phyloP scores from a whole-genome alignment of 2,797 vertebrate species.

The Leptodactylus fallax region DNA sequence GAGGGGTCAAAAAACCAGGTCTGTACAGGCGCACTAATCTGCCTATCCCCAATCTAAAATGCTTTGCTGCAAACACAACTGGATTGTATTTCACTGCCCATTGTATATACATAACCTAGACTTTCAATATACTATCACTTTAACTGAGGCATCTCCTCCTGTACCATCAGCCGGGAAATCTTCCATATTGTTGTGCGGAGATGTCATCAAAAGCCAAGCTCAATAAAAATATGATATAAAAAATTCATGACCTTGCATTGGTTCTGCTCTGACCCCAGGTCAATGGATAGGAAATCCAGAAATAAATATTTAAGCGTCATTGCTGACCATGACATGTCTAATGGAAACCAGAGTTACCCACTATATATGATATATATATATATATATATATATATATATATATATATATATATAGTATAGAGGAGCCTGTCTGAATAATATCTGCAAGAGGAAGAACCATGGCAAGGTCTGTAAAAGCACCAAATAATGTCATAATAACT shows the following conservation, averaged over 20 bases:
- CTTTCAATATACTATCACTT: not conserved
- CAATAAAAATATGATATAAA: slow-evolving; percentile 22
- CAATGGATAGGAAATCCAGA: not conserved
- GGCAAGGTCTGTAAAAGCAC: not conserved
- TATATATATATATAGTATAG: not conserved
- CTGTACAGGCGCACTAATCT: too few relatives aligned
- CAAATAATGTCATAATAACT: too few relatives aligned
- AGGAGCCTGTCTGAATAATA: not conserved
- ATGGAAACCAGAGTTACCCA: not conserved
- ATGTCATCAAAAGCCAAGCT: slow-evolving; percentile 15
- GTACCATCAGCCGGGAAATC: not conserved
- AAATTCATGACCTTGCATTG: slow-evolving; percentile 8
- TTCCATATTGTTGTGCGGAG: not conserved
- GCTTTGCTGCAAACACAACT: too few relatives aligned
- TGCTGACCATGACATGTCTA: not conserved
- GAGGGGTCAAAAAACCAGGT: too few relatives aligned
- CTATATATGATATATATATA: too few relatives aligned
- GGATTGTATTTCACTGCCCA: too few relatives aligned
- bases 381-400: too few relatives aligned
- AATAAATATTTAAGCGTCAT: not conserved
- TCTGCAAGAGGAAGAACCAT: not conserved
- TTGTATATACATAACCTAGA: too few relatives aligned
- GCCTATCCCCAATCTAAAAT: too few relatives aligned
- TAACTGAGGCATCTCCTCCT: not conserved
- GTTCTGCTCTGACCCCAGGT: not conserved